Evolutionary conservation across 1,140 invertebrate species (phyloP), one percentile per base, ranked within the genome.

Genomic region (Aphaenogaster rudis): DNA sequence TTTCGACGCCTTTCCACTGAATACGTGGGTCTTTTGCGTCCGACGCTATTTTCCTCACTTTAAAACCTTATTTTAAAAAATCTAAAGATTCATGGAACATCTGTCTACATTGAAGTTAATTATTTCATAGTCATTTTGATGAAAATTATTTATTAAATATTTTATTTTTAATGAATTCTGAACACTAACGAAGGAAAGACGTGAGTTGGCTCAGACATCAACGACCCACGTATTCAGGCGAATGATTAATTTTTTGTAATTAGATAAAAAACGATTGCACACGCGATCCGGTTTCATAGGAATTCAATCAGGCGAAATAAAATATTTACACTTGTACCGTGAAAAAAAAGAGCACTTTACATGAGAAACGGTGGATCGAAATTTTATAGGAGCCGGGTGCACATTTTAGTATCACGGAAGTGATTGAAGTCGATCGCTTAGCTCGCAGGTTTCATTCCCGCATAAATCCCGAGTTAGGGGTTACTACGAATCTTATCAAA

Each of bases 391-490:
- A n/a, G 59, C 9, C 8, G n/a, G 8, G 9, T 11, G 8, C 28
- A n/a, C 39, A 48, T 78, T 78, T 78, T 17, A 67, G 9, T 48
- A 8, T 1, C 21, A 39, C 4, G 39, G 15, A 48, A 33, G 42
- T 11, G 17, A 78, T 48, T 5, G 28, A 48, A n/a, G 7, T 64
- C 39, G 8, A 66, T n/a, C 33, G 3, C 8, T 36, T 39, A 6
- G 28, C 13, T 1, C 13, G 9, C 6, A 48, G 15, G 17, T 64
- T 78, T 48, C 17, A 63, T 48, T 36, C 28, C 6, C 15, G 9
- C 42, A 59, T 77, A 77, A 77, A 77, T 77, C 36, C 5, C n/a
- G 13, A 69, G 66, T 69, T 69, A 48, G 5, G 28, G 28, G 28
- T 28, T 28, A 63, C 6, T 64, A 78, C 6, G 45, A 61, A 77